Conservation (phyloP, 2,888 invertebrate genomes). For the Achlya flavicornis region DNA sequence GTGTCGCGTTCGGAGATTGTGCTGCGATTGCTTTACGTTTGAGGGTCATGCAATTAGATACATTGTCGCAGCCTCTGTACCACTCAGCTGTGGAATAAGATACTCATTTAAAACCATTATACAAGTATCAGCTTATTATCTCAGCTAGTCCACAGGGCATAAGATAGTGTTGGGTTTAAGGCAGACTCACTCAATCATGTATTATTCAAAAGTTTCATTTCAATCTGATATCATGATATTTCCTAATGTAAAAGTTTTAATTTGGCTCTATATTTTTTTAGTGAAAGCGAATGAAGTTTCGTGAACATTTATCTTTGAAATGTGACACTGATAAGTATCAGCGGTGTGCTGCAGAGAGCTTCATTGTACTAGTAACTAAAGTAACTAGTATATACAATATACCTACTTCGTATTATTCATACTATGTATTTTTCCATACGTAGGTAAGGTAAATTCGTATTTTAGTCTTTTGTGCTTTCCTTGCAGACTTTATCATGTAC, state of each 20-base stretch:
- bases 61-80: conserved; percentile 65
- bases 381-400: neutral
- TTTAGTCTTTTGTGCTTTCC: neutral
- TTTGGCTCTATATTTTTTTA: neutral
- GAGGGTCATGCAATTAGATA: conserved; percentile 49
- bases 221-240: neutral
- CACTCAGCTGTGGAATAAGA: conserved; percentile 53
- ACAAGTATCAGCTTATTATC: neutral
- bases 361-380: neutral
- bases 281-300: neutral
- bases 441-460: no score
- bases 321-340: neutral
- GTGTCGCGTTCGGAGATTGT: conserved; percentile 49
- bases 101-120: conserved; percentile 14
- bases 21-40: conserved; percentile 27
- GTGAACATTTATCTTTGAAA: neutral
- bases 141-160: neutral
- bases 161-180: neutral
- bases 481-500: neutral
- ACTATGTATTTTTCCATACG: no score
- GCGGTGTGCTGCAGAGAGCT: neutral
- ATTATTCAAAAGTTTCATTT: conserved; percentile 7
- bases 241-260: neutral
- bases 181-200: neutral
- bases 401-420: neutral